Percentiles rank a stretch among this genome's conserved stretches.
Evolutionary conservation across 92 coral and sea anemone species (phyloP).

Genomic region (Paragorgia papillata): DNA sequence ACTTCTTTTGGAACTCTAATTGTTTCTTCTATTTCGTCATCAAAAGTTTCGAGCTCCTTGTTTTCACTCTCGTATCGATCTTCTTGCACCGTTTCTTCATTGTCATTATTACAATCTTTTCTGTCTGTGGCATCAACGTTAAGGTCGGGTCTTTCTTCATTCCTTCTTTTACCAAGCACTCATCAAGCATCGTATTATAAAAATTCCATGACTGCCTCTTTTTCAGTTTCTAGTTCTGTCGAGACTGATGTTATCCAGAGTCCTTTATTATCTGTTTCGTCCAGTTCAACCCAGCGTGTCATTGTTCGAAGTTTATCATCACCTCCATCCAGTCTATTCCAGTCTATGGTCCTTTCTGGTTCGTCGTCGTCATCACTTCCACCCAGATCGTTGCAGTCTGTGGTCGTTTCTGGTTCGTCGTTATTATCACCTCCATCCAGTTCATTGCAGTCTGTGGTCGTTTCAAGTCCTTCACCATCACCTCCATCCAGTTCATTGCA

Average conservation of each 20-base stretch:
- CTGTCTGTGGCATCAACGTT: too few relatives aligned
- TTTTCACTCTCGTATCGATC: too few relatives aligned
- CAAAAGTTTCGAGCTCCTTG: too few relatives aligned
- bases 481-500: background rate
- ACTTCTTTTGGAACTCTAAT: too few relatives aligned
- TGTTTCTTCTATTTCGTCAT: too few relatives aligned
- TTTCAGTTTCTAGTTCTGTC: background rate
- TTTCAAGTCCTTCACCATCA: background rate
- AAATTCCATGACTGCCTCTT: background rate
- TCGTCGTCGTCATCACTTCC: background rate
- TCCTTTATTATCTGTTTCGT: background rate
- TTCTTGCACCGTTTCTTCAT: too few relatives aligned
- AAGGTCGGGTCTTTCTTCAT: too few relatives aligned
- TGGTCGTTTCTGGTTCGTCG: background rate
- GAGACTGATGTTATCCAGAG: conserved; percentile 11
- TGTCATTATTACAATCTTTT: too few relatives aligned
- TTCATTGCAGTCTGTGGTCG: conserved; percentile 9
- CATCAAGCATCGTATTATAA: background rate
- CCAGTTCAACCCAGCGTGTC: background rate
- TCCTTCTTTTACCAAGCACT: background rate
- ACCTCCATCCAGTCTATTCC: background rate
- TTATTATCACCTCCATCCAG: background rate
- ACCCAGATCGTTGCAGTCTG: background rate
- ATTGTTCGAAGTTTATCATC: background rate
- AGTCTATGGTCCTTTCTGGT: too few relatives aligned